Percentiles rank a stretch among this genome's conserved stretches.
Evolutionary conservation across 2,888 invertebrate species (phyloP).

Genomic region (Gerris lacustris): DNA sequence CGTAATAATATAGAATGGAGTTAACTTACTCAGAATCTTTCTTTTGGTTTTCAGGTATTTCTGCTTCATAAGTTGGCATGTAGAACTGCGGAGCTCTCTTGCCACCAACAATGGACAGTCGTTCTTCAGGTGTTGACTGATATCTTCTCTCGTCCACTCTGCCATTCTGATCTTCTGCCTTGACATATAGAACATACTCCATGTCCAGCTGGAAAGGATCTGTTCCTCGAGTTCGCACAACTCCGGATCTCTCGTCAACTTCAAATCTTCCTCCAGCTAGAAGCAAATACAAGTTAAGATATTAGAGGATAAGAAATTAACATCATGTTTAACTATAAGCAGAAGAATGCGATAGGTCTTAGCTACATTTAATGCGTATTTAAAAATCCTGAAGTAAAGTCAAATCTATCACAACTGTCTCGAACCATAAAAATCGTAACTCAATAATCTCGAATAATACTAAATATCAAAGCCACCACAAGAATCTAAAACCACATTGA

Average conservation of each 20-base stretch:
- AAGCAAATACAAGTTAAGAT: slow-evolving; percentile 20
- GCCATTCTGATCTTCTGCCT: slow-evolving; percentile 90
- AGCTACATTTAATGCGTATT: too few species aligned
- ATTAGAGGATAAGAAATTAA: not conserved
- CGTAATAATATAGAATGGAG: too few species aligned
- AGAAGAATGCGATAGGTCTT: not conserved
- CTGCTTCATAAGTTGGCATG: slow-evolving; percentile 85
- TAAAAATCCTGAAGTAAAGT: not conserved
- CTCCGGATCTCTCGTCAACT: slow-evolving; percentile 82
- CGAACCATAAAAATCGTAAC: too few species aligned
- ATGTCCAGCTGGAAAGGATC: slow-evolving; percentile 88
- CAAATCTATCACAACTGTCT: too few species aligned
- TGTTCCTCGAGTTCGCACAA: slow-evolving; percentile 78
- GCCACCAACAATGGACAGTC: slow-evolving; percentile 90
- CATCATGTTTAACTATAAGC: not conserved
- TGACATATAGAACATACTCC: slow-evolving; percentile 92
- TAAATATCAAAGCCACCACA: too few species aligned
- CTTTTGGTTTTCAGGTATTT: slow-evolving; percentile 92
- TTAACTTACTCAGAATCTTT: slow-evolving; percentile 86
- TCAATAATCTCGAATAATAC: too few species aligned
- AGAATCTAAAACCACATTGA: too few species aligned
- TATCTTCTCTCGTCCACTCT: slow-evolving; percentile 78
- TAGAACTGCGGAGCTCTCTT: slow-evolving; percentile 96
- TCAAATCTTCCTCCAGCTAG: slow-evolving; percentile 57
- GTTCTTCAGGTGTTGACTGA: slow-evolving; percentile 83